These are phyloP conservation scores for Spodoptera picta DNA, from an alignment of 2,888 invertebrate genomes.

Conservation along the genomic window DNA sequence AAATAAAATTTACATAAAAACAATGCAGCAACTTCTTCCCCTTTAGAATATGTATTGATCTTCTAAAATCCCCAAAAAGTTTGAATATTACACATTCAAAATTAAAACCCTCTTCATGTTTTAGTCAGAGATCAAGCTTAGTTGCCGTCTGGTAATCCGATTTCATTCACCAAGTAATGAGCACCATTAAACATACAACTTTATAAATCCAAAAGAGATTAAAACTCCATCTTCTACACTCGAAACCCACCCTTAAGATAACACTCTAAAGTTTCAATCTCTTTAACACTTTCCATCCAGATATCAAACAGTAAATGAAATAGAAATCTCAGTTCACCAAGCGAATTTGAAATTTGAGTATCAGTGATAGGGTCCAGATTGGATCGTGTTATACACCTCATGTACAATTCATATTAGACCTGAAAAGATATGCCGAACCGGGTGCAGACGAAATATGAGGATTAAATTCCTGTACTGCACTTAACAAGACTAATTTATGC, in stretches of 20 bases:
- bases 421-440: constrained; percentile 85
- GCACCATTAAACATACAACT: constrained; percentile 76
- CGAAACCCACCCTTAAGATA: constrained; percentile 39
- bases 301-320: constrained; percentile 41
- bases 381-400: constrained; percentile 56
- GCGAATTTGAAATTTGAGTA: constrained; percentile 64
- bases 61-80: constrained; percentile 44
- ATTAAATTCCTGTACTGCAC: constrained; percentile 88
- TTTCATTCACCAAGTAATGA: constrained; percentile 84
- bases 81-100: constrained; percentile 65
- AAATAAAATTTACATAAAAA: background rate
- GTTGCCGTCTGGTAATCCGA: constrained; percentile 79
- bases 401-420: constrained; percentile 78
- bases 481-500: constrained; percentile 88
- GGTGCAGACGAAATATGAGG: constrained; percentile 87
- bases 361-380: constrained; percentile 64
- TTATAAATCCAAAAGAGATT: constrained; percentile 52
- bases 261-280: constrained; percentile 9
- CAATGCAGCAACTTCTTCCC: constrained; percentile 20
- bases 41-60: constrained; percentile 48
- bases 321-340: constrained; percentile 43
- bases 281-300: background rate
- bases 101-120: constrained; percentile 73
- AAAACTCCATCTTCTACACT: constrained; percentile 23
- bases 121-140: constrained; percentile 77